A percentile compares a stretch with the other conserved stretches of the same genome.
Evolutionary conservation across 2,113 vertebrate species (phyloP).

Genomic region (zebrafish (Danio rerio)): GRCz12tu NC_133193.1:12701501-12702000

Average conservation of each 20-base stretch:
- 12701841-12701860: background rate
- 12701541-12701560: background rate
- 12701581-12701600: slow-evolving; percentile 41
- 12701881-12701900: background rate
- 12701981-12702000: background rate
- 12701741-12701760: background rate
- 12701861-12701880: background rate
- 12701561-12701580: slow-evolving; percentile 13
- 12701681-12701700: background rate
- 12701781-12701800: background rate
- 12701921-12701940: background rate
- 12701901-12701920: slow-evolving; percentile 8
- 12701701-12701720: slow-evolving; percentile 9
- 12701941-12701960: background rate
- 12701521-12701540: background rate
- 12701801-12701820: slow-evolving; percentile 6
- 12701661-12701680: slow-evolving; percentile 30
- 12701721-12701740: background rate
- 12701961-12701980: background rate
- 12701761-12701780: background rate
- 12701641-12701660: slow-evolving; percentile 40
- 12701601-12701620: slow-evolving; percentile 33
- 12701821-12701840: background rate
- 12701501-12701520: background rate
- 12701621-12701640: slow-evolving; percentile 15